phyloP scores from a whole-genome alignment of 2,797 vertebrate species.

The Chaetophractus vellerosus region DNA sequence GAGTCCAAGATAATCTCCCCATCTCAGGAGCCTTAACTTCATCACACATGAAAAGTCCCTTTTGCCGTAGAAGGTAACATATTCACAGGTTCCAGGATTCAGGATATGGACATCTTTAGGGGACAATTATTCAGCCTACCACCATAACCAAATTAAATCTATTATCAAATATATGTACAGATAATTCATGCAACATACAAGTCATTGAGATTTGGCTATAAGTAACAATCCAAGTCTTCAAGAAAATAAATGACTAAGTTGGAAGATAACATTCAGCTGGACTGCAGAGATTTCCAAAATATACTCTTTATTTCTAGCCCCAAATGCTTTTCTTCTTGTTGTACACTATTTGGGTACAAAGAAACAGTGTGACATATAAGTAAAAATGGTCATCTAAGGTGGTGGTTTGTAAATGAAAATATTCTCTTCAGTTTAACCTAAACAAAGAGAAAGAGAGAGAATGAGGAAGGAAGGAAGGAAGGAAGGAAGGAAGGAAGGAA shows the following conservation, averaged over 20 bases:
- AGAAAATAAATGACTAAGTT: conserved; percentile 59
- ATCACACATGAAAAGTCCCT: background rate
- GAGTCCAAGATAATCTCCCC: background rate
- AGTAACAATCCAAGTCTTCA: background rate
- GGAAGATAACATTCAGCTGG: background rate
- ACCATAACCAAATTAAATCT: background rate
- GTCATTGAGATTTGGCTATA: background rate
- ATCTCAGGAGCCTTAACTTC: background rate
- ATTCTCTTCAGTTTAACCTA: conserved; percentile 2
- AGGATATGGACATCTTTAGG: background rate
- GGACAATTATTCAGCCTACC: background rate
- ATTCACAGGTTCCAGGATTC: background rate
- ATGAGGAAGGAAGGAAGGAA: background rate
- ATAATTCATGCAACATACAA: background rate
- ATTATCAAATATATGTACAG: background rate
- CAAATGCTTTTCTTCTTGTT: background rate
- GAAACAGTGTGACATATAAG: conserved; percentile 51
- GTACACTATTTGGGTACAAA: background rate
- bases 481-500: background rate
- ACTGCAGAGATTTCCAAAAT: conserved; percentile 1
- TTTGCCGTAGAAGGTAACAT: background rate
- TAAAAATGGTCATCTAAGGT: background rate
- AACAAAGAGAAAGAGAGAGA: background rate
- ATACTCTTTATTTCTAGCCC: background rate
- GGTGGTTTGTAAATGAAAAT: background rate